Conservation (phyloP, 2,888 invertebrate genomes). For the Drosophila tripunctata region DNA sequence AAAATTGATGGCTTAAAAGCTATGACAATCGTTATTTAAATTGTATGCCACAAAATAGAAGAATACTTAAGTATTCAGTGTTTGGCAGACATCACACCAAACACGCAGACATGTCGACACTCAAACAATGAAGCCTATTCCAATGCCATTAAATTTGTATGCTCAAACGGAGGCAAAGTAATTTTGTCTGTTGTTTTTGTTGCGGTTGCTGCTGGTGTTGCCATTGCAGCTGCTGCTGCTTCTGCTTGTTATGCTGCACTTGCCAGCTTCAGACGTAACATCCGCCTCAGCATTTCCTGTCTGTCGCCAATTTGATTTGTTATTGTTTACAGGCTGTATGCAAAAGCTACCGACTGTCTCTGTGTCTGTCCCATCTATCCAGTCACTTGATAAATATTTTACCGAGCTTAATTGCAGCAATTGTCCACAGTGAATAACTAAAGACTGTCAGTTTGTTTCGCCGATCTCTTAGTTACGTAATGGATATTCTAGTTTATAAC, state of each 20-base stretch:
- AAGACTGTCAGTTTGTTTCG: background rate
- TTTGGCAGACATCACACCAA: constrained; percentile 15
- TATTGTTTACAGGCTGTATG: constrained; percentile 50
- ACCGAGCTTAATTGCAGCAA: constrained; percentile 44
- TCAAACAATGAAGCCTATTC: constrained; percentile 14
- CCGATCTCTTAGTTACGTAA: background rate
- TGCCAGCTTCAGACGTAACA: constrained; percentile 37
- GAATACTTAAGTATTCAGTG: constrained; percentile 17
- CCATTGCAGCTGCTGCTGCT: constrained; percentile 21
- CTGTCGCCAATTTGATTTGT: constrained; percentile 61
- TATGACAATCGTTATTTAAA: background rate
- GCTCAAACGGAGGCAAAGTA: constrained; percentile 42
- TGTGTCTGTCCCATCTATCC: constrained; percentile 22
- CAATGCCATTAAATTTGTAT: constrained; percentile 53
- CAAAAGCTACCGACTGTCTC: constrained; percentile 3
- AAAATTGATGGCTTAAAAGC: too few relatives aligned
- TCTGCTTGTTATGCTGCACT: constrained; percentile 50
- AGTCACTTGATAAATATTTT: constrained; percentile 40
- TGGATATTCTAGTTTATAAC: background rate
- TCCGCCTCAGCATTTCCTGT: constrained; percentile 45
- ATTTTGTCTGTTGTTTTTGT: constrained; percentile 29
- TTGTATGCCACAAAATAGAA: background rate
- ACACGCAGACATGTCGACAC: background rate
- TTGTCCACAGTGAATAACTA: constrained; percentile 36
- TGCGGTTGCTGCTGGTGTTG: constrained; percentile 14